Conservation (phyloP, 2,888 invertebrate species). For the Stenurella melanura region DNA sequence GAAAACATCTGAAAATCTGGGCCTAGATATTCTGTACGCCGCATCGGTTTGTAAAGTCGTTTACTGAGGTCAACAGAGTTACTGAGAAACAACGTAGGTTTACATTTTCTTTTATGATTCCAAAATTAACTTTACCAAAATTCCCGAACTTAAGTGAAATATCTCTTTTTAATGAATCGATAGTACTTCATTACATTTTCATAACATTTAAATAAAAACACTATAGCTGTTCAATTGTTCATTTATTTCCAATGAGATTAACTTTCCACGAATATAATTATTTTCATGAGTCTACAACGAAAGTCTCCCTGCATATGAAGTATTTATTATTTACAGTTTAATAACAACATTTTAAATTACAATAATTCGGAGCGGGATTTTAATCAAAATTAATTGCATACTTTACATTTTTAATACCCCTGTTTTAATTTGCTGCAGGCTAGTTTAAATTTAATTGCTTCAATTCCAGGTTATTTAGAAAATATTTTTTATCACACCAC, state of each 20-base stretch:
- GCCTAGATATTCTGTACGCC: too few species aligned
- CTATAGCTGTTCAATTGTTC: too few species aligned
- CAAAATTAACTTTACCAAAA: too few species aligned
- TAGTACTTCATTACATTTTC: too few species aligned
- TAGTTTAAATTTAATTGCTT: not conserved
- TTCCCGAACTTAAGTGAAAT: too few species aligned
- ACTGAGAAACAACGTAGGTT: too few species aligned
- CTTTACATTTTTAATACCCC: not conserved
- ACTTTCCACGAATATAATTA: not conserved
- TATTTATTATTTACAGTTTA: conserved; percentile 10
- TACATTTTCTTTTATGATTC: too few species aligned
- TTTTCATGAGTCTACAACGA: not conserved
- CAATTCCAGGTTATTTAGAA: not conserved
- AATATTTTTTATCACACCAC: not conserved
- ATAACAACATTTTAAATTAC: not conserved
- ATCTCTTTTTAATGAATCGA: too few species aligned
- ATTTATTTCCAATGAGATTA: not conserved
- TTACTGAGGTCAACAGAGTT: too few species aligned
- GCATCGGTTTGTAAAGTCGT: too few species aligned
- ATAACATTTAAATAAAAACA: too few species aligned
- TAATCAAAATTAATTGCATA: conserved; percentile 9
- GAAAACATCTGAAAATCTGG: too few species aligned
- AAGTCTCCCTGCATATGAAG: not conserved
- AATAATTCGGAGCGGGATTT: not conserved
- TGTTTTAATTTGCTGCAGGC: not conserved